Evolutionary conservation across 2,797 vertebrate genomes (phyloP).

Genomic region (Dryobates pubescens): DNA sequence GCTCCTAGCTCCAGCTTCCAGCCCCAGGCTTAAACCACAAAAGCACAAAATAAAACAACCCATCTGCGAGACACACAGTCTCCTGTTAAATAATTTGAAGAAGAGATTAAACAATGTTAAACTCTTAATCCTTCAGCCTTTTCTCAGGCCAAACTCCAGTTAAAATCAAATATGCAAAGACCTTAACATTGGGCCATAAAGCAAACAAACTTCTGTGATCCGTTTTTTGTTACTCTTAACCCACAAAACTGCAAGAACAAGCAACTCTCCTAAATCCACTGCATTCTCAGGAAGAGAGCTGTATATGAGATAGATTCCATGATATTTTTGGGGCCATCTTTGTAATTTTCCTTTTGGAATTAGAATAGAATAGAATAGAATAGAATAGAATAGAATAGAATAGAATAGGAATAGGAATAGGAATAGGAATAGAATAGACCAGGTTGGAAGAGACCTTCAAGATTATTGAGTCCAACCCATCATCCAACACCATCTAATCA

Average conservation of each 20-base stretch:
- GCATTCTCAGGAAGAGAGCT: conserved; percentile 5
- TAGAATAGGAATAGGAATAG: too few relatives aligned
- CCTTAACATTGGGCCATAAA: not conserved
- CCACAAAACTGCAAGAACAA: conserved; percentile 44
- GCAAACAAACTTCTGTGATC: not conserved
- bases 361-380: not conserved
- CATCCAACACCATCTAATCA: too few relatives aligned
- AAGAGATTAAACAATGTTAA: conserved; percentile 26
- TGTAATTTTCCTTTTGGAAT: conserved; percentile 44
- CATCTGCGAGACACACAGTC: not conserved
- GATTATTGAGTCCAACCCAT: too few relatives aligned
- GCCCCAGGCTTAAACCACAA: not conserved
- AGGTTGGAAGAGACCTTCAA: too few relatives aligned
- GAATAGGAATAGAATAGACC: too few relatives aligned
- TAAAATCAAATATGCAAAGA: conserved; percentile 27
- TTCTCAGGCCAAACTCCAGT: conserved; percentile 13
- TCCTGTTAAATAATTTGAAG: conserved; percentile 20
- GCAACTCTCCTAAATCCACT: conserved; percentile 44
- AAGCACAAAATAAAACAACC: not conserved
- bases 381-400: too few relatives aligned
- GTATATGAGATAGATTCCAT: conserved; percentile 48
- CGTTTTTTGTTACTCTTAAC: not conserved
- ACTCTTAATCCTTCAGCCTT: conserved; percentile 27
- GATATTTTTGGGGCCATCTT: conserved; percentile 6
- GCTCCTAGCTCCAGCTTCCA: not conserved